Evolutionary conservation across 1,140 invertebrate species (phyloP), one percentile per base, ranked within the genome.

Genomic region (Acromyrmex heyeri): DNA sequence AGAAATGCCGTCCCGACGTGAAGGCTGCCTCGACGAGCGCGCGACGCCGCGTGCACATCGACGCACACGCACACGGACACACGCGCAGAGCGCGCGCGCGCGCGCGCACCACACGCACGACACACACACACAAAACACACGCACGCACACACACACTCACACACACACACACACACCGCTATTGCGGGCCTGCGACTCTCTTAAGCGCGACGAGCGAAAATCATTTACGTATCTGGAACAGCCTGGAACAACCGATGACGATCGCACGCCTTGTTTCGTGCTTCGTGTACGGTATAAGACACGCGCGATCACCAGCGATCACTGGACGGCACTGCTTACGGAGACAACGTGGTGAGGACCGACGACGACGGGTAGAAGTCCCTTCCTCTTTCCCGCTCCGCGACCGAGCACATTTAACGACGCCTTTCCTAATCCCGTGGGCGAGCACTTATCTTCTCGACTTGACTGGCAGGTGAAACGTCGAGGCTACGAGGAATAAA

Each of bases 1-100:
- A 87, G 34, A 87, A 87, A 81, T 72, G 69, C 81, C 75, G 30
- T 87, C 57, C 69, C 55, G 73, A 50, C 59, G 76, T 69, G 38
- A 69, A 62, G 59, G 34, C 75, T 77, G 62, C 61, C 78, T 62
- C 57, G 50, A 78, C 79, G 88, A 91, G 55, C 67, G 79, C 64
- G 76, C 82, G 78, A 78, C 81, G 73, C 89, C 64, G 90, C 82
- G 87, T 89, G 61, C 72, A 91, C 90, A 91, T 89, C 86, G 90
- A 91, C 65, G 14, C 59, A 27, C 59, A 57, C 55, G n/a, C 55
- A 21, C 59, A 27, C 59, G 12, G 21, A 61, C 59, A 12, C 21
- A 61, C 59, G 4, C 21, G 21, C 3, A 5, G 3, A 38, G 10
- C 57, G 21, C 57, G 57, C 57, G 21, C n/a, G 57, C 57, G 57